Percentiles rank a stretch among this genome's conserved stretches.
Conservation (phyloP, 2,888 invertebrate genomes). For the Luperina nickerlii region DNA sequence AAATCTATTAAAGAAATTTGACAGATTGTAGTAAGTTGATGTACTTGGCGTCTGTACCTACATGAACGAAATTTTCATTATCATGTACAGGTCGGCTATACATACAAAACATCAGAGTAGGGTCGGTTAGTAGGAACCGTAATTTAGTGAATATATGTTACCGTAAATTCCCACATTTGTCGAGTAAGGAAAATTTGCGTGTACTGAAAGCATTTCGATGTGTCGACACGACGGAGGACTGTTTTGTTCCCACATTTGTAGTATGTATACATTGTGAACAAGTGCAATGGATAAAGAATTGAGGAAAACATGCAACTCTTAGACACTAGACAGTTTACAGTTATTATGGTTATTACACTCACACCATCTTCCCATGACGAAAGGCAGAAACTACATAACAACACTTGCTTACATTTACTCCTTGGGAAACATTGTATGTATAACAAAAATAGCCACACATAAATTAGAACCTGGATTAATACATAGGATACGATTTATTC, state of each 20-base stretch:
- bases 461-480: too few species aligned
- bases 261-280: background rate
- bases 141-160: background rate
- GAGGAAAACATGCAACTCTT: background rate
- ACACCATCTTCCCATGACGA: too few species aligned
- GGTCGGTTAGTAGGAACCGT: background rate
- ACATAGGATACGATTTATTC: too few species aligned
- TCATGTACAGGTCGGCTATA: background rate
- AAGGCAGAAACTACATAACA: too few species aligned
- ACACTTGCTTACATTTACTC: too few species aligned
- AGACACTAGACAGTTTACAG: background rate
- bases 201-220: slow-evolving; percentile 5
- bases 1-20: too few species aligned
- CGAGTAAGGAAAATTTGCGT: background rate
- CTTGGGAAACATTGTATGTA: too few species aligned
- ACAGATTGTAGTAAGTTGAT: too few species aligned
- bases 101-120: background rate
- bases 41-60: too few species aligned
- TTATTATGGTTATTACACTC: background rate
- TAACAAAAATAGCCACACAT: too few species aligned
- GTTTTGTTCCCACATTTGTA: background rate
- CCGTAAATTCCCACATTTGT: background rate
- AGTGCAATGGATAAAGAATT: background rate
- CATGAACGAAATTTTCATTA: too few species aligned
- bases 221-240: background rate